phyloP scores from a whole-genome alignment of 2,797 vertebrate genomes.

The Mallotus villosus region DNA sequence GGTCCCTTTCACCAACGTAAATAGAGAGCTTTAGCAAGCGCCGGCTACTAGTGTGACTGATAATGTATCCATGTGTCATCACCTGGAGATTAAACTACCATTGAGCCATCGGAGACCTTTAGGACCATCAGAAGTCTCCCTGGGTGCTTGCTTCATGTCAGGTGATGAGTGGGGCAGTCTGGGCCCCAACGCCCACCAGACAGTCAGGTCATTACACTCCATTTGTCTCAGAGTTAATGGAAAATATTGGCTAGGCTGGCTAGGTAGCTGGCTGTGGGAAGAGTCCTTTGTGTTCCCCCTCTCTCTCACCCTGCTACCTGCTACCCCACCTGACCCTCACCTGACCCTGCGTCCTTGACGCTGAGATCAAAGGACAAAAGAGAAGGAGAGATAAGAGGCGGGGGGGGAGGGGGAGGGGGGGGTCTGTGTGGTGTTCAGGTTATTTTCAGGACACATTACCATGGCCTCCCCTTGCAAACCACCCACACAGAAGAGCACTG shows the following conservation, averaged over 20 bases:
- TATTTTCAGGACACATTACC: neutral
- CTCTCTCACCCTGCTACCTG: too few relatives aligned
- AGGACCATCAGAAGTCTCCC: too few relatives aligned
- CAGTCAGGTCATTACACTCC: neutral
- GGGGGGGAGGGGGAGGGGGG: neutral
- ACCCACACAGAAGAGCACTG: neutral
- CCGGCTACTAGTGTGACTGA: neutral
- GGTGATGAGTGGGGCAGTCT: neutral
- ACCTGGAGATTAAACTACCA: conserved; percentile 3
- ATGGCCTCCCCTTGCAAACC: too few relatives aligned
- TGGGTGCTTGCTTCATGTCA: neutral
- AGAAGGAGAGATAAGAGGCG: neutral
- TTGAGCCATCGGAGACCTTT: neutral
- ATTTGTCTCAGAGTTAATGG: neutral
- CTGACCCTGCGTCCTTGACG: neutral
- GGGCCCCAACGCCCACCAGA: too few relatives aligned
- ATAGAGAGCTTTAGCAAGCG: too few relatives aligned
- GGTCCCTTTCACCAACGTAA: too few relatives aligned
- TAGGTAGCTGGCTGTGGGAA: neutral
- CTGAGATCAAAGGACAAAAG: neutral
- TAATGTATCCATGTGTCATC: conserved; percentile 5
- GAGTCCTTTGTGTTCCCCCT: too few relatives aligned
- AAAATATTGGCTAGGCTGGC: neutral
- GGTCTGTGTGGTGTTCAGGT: neutral
- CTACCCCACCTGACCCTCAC: neutral